A percentile compares a stretch with the other conserved stretches of the same genome.
Evolutionary conservation across 2,888 invertebrate genomes (phyloP).

Genomic region (Desoria tigrina): DNA sequence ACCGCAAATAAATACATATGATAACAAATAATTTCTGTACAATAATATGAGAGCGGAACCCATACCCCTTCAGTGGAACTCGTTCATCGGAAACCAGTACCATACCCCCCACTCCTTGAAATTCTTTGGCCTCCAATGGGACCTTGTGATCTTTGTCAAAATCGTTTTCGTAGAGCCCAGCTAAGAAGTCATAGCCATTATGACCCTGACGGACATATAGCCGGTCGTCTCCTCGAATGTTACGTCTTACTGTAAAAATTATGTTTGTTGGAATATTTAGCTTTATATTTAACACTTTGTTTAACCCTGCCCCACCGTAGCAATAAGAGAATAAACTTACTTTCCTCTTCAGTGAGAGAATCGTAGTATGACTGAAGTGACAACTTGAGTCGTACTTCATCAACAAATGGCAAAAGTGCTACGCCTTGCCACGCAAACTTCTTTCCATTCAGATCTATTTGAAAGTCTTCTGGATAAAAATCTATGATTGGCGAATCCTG

Average conservation of each 20-base stretch:
- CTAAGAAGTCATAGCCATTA: slow-evolving; percentile 69
- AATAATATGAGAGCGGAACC: no score
- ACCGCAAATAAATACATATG: no score
- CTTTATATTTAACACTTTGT: not conserved
- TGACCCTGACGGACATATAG: slow-evolving; percentile 79
- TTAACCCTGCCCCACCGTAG: no score
- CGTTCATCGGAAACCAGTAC: slow-evolving; percentile 73
- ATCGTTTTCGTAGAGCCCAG: slow-evolving; percentile 68
- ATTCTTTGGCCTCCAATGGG: slow-evolving; percentile 66
- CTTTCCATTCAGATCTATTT: slow-evolving; percentile 97
- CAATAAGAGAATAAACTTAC: no score
- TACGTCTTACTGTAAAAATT: slow-evolving; percentile 66
- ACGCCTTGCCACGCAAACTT: slow-evolving; percentile 99
- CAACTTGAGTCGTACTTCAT: slow-evolving; percentile 82
- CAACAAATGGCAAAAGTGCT: slow-evolving; percentile 95
- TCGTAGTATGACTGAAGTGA: slow-evolving; percentile 80
- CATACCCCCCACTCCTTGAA: slow-evolving; percentile 82
- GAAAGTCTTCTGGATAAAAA: slow-evolving; percentile 97
- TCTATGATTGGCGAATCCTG: slow-evolving; percentile 92
- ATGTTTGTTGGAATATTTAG: not conserved
- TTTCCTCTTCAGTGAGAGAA: slow-evolving; percentile 78
- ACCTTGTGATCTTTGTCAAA: slow-evolving; percentile 57
- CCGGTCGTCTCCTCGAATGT: slow-evolving; percentile 84
- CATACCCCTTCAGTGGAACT: slow-evolving; percentile 69
- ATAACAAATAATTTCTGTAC: slow-evolving; percentile 10